A percentile compares a stretch with the other conserved stretches of the same genome.
Conservation (phyloP, 2,113 vertebrate species). For the Serinus canaria region DNA sequence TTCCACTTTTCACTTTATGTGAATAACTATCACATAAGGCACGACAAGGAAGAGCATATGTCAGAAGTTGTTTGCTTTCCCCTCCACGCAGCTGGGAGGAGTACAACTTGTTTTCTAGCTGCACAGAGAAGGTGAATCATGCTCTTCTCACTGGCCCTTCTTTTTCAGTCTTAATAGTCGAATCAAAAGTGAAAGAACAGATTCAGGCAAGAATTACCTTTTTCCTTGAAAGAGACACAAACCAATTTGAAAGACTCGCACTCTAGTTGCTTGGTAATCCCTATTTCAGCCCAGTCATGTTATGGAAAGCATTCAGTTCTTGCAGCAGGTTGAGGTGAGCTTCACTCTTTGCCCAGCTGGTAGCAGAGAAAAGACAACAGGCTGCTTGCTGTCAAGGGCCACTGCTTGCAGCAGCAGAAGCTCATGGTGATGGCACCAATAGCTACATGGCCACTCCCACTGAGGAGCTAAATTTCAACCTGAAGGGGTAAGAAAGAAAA, state of each 20-base stretch:
- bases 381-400: background rate
- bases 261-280: background rate
- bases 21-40: background rate
- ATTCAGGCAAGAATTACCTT: background rate
- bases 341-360: background rate
- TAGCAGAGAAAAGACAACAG: background rate
- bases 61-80: background rate
- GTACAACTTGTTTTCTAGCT: background rate
- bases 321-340: background rate
- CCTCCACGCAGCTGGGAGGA: background rate
- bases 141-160: background rate
- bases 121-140: background rate
- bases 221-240: background rate
- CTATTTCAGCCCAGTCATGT: background rate
- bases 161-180: background rate
- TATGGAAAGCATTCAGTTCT: background rate
- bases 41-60: background rate
- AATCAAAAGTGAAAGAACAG: background rate
- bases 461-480: background rate
- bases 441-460: rapidly evolving
- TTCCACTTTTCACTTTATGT: background rate
- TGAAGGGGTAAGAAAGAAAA: no score
- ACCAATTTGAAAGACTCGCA: background rate
- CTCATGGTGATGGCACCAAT: background rate
- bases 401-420: background rate